phyloP scores from a whole-genome alignment of 2,797 vertebrate genomes.

The Furcifer pardalis region DNA sequence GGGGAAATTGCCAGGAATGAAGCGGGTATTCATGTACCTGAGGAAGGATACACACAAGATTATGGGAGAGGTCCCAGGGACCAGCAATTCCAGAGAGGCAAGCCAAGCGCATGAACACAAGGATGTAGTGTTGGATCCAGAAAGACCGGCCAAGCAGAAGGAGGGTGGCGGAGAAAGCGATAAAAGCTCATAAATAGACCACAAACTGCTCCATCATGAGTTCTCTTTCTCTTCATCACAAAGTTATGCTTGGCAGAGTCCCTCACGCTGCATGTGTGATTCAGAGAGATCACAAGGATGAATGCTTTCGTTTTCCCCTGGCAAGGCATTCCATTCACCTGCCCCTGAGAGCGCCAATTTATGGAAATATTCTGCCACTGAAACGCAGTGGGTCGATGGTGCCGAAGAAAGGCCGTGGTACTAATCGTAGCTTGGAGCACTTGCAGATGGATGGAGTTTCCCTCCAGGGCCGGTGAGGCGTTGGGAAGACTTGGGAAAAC shows the following conservation, averaged over 20 bases:
- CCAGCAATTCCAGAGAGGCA: slow-evolving; percentile 21
- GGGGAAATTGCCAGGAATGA: slow-evolving; percentile 39
- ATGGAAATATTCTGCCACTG: slow-evolving; percentile 58
- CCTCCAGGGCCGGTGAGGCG: slow-evolving; percentile 58
- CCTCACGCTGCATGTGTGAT: too few relatives aligned
- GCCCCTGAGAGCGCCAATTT: slow-evolving; percentile 54
- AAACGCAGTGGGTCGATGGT: slow-evolving; percentile 63
- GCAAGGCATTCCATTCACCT: slow-evolving; percentile 35
- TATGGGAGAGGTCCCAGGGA: slow-evolving; percentile 8
- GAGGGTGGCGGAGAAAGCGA: slow-evolving; percentile 42
- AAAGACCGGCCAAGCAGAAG: slow-evolving; percentile 29
- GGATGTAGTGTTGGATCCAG: not conserved
- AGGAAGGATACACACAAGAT: not conserved
- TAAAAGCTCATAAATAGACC: slow-evolving; percentile 51
- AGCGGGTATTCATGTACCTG: not conserved
- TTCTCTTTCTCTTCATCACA: slow-evolving; percentile 16
- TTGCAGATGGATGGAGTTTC: slow-evolving; percentile 57
- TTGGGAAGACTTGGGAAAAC: slow-evolving; percentile 8
- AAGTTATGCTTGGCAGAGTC: slow-evolving; percentile 51
- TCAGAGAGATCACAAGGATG: too few relatives aligned
- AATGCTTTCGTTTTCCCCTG: too few relatives aligned
- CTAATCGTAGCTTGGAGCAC: slow-evolving; percentile 62
- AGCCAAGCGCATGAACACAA: slow-evolving; percentile 37
- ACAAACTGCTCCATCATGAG: slow-evolving; percentile 19
- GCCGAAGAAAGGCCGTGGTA: slow-evolving; percentile 48